Percentiles rank a stretch among this genome's conserved stretches.
Conservation (phyloP, 2,113 vertebrate species). For the Halcyon senegalensis region DNA sequence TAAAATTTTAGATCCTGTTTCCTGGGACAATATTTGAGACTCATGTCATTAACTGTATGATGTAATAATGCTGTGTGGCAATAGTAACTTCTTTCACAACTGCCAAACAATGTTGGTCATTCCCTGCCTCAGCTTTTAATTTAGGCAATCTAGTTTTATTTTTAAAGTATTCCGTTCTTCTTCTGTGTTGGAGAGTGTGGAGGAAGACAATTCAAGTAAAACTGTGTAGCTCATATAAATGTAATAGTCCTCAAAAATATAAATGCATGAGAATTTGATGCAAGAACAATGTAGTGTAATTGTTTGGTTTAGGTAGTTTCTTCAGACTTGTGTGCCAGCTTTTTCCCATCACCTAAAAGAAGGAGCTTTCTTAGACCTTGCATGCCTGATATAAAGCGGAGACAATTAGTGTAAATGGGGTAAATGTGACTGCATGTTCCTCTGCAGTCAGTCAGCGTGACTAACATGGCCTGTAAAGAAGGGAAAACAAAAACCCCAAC, state of each 20-base stretch:
- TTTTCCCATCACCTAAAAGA: neutral
- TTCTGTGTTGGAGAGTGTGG: neutral
- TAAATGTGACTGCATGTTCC: neutral
- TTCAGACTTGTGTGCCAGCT: neutral
- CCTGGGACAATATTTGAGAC: neutral
- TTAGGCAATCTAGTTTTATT: neutral
- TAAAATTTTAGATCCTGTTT: neutral
- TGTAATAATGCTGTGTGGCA: neutral
- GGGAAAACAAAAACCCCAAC: neutral
- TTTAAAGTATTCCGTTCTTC: neutral
- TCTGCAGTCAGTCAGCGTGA: neutral
- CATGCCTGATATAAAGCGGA: neutral
- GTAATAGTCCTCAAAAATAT: neutral
- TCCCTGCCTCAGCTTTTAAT: neutral
- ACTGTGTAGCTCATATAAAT: neutral
- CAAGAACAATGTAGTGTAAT: neutral
- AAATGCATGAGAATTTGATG: neutral
- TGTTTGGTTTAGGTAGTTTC: neutral
- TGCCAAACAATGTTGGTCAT: neutral
- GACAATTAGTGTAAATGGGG: neutral
- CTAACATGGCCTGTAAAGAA: fast-evolving
- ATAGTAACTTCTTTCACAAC: neutral
- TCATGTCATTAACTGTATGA: neutral
- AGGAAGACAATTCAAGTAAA: neutral
- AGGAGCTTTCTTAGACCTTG: neutral